These are phyloP conservation scores for Lepidotrigona ventralis DNA, from an alignment of 1,140 invertebrate species.

Conservation along the genomic window DNA sequence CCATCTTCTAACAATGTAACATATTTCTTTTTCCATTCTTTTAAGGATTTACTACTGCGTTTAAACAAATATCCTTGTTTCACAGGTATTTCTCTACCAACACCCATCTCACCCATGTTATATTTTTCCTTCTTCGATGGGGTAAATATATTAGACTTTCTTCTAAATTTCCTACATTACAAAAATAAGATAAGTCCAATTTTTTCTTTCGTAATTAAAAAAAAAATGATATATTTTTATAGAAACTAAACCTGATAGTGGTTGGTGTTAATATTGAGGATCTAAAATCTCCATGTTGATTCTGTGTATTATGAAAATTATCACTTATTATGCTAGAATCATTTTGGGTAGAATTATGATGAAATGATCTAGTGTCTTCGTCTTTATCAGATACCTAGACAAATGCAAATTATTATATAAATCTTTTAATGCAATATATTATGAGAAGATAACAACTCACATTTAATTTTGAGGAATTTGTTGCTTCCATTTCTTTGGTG, in stretches of 20 bases:
- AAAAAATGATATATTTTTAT: background rate
- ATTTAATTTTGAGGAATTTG: conserved; percentile 72
- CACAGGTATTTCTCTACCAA: conserved; percentile 96
- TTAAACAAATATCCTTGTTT: conserved; percentile 99
- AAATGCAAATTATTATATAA: conserved; percentile 20
- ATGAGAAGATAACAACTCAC: background rate
- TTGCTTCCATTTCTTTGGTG: conserved; percentile 73
- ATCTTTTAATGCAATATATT: background rate
- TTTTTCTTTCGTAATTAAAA: background rate
- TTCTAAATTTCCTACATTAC: conserved; percentile 87
- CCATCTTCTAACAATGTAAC: conserved; percentile 97
- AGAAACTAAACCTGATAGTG: conserved; percentile 70
- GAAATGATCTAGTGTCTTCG: conserved; percentile 71
- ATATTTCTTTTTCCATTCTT: conserved; percentile 99
- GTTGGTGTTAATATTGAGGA: conserved; percentile 76
- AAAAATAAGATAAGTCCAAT: conserved; percentile 6
- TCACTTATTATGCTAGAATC: conserved; percentile 70
- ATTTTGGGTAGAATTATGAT: conserved; percentile 70
- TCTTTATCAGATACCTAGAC: conserved; percentile 74
- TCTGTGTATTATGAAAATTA: conserved; percentile 76
- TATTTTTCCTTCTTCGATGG: conserved; percentile 94
- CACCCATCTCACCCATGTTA: conserved; percentile 92
- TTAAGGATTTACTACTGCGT: conserved; percentile 95
- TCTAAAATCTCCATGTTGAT: conserved; percentile 74
- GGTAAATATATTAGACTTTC: conserved; percentile 97